A percentile compares a stretch with the other conserved stretches of the same genome.
Conservation (phyloP, 2,797 vertebrate species). For the Danio albolineatus region DNA sequence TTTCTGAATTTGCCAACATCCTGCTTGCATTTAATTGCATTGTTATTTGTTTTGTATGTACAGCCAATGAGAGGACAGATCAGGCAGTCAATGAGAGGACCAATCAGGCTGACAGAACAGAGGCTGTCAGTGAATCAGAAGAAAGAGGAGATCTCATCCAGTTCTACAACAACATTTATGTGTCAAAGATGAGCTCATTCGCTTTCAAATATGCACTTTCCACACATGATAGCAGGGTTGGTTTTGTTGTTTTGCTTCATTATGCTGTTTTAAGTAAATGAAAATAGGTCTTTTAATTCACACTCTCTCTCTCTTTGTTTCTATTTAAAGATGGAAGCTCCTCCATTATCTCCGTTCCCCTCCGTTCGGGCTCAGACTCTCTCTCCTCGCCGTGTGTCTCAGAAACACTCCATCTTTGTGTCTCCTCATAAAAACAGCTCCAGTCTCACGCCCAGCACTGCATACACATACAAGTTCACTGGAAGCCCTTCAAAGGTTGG, state of each 20-base stretch:
- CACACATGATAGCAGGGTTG: conserved; percentile 83
- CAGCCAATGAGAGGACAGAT: no score
- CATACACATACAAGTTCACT: conserved; percentile 89
- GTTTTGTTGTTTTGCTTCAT: background rate
- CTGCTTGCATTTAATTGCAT: background rate
- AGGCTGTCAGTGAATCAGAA: conserved; percentile 57
- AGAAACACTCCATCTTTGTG: conserved; percentile 90
- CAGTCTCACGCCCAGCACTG: conserved; percentile 80
- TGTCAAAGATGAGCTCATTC: conserved; percentile 90
- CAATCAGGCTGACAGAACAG: conserved; percentile 47
- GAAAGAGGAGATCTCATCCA: conserved; percentile 93
- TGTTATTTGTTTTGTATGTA: background rate
- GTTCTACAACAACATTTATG: conserved; percentile 92
- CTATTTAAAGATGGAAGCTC: conserved; percentile 83
- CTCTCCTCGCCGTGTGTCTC: conserved; percentile 92
- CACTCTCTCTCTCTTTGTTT: background rate
- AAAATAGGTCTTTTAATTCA: background rate
- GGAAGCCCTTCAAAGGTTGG: conserved; percentile 93
- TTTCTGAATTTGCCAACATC: background rate
- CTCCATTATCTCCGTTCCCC: conserved; percentile 91
- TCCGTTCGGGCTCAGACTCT: conserved; percentile 85
- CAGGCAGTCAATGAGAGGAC: conserved; percentile 73
- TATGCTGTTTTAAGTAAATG: no score
- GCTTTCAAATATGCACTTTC: conserved; percentile 85
- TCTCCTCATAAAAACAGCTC: conserved; percentile 90